phyloP scores from a whole-genome alignment of 2,888 invertebrate species.

The Pteria penguin region DNA sequence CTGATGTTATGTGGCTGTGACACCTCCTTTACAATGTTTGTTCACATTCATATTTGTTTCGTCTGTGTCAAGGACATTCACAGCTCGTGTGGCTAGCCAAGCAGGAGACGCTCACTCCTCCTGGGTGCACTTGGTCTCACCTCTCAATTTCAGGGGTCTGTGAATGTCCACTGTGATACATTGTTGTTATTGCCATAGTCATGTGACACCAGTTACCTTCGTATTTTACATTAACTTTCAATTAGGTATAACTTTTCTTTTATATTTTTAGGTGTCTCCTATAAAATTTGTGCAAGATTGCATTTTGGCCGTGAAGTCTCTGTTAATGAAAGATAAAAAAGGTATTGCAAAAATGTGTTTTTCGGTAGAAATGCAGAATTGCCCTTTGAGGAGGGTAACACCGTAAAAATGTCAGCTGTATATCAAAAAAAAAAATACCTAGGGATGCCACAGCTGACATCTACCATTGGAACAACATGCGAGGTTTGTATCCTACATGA shows the following conservation, averaged over 20 bases:
- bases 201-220: no score
- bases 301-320: slow-evolving; percentile 3
- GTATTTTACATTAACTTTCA: not conserved
- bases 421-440: slow-evolving; percentile 13
- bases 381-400: slow-evolving; percentile 2
- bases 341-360: slow-evolving; percentile 4
- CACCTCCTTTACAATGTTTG: no score
- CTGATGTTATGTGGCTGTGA: no score
- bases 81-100: not conserved
- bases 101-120: no score
- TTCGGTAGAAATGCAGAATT: slow-evolving; percentile 8
- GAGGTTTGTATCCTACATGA: slow-evolving; percentile 5
- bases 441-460: not conserved
- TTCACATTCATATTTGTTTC: no score
- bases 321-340: not conserved
- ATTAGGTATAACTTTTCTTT: slow-evolving; percentile 1
- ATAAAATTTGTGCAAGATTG: slow-evolving; percentile 5
- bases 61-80: not conserved
- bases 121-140: no score
- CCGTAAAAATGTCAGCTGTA: not conserved
- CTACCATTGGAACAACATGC: slow-evolving; percentile 1
- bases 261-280: slow-evolving; percentile 10
- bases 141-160: no score
- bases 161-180: no score
- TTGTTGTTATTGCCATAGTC: no score